phyloP scores from a whole-genome alignment of 1,140 invertebrate species.

The Neotoxoptera formosana region DNA sequence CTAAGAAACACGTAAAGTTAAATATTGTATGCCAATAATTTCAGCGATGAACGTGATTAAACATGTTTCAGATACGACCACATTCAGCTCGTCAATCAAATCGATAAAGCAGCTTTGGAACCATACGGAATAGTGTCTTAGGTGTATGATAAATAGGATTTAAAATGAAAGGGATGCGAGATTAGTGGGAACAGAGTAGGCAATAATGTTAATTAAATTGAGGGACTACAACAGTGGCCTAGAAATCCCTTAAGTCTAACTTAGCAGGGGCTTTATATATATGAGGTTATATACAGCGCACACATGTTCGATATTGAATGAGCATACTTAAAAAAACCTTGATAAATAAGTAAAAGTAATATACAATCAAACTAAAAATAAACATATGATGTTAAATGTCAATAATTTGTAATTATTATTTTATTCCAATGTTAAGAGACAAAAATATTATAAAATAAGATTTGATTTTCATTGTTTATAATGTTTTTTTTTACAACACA shows the following conservation, averaged over 20 bases:
- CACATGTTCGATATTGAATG: background rate
- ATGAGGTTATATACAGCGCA: too few relatives aligned
- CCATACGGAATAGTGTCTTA: background rate
- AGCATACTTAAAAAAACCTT: background rate
- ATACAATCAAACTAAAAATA: background rate
- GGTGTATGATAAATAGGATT: background rate
- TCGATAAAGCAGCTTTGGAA: background rate
- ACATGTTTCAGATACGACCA: background rate
- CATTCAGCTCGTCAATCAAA: background rate
- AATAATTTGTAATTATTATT: too few relatives aligned
- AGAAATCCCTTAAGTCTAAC: background rate
- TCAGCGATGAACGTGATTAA: background rate
- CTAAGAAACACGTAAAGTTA: background rate
- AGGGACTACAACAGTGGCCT: background rate
- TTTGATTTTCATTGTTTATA: too few relatives aligned
- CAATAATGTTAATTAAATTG: conserved; percentile 47
- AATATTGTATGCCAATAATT: background rate
- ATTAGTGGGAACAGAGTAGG: background rate
- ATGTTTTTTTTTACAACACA: too few relatives aligned
- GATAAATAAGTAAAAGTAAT: background rate
- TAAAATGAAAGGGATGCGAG: background rate
- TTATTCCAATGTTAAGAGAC: too few relatives aligned
- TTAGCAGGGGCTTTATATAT: background rate
- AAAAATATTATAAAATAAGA: too few relatives aligned
- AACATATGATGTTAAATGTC: background rate